Percentiles rank a stretch among this genome's conserved stretches.
Evolutionary conservation across 2,113 vertebrate species (phyloP).

Genomic region (Planiliza haematocheilus): DNA sequence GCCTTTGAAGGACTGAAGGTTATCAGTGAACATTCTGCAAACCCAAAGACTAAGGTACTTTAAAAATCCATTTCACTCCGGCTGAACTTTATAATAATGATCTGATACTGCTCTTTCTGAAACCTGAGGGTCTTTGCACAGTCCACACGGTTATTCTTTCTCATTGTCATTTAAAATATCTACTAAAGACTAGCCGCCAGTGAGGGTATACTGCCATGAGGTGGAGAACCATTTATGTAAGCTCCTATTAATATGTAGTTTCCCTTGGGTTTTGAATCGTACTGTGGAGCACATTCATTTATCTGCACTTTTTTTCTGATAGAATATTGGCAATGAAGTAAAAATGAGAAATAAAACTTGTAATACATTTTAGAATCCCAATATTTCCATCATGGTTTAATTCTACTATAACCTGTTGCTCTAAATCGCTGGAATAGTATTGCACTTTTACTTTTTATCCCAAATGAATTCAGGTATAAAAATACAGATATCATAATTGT

Average conservation of each 20-base stretch:
- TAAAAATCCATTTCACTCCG: conserved; percentile 44
- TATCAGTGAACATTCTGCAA: conserved; percentile 56
- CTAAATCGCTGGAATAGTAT: neutral
- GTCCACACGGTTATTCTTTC: neutral
- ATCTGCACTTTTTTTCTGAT: no score
- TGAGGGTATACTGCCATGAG: neutral
- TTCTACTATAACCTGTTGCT: neutral
- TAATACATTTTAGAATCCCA: neutral
- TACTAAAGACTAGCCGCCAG: neutral
- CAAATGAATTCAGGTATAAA: neutral
- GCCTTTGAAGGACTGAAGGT: conserved; percentile 61
- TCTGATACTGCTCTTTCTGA: neutral
- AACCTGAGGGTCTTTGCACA: neutral
- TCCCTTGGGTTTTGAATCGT: neutral
- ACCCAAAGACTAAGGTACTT: conserved; percentile 60
- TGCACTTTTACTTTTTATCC: neutral
- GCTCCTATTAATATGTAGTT: neutral
- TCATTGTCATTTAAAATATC: conserved; percentile 2
- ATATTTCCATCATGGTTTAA: neutral
- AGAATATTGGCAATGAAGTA: no score
- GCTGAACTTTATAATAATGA: conserved; percentile 46
- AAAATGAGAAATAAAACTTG: no score
- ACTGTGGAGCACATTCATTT: no score
- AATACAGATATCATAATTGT: no score
- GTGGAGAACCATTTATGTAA: neutral